Base-by-base conservation (phyloP, 2,113 vertebrate species). In the Sinocyclocheilus rhinocerous region DNA sequence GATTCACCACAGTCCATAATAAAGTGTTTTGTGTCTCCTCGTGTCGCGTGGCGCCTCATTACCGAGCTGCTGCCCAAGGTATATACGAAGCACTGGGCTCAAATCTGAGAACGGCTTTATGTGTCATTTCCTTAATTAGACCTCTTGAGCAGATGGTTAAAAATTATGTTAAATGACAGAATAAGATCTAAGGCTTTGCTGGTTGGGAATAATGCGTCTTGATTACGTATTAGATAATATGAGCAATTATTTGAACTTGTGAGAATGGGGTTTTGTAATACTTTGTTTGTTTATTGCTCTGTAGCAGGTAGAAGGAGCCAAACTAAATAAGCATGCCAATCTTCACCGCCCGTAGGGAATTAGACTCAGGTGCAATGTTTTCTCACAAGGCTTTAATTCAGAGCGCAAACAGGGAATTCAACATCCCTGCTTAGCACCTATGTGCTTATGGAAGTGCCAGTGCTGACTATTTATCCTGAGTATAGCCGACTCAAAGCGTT, bases 11-110 rank as follows among this genome's bases (percentile, higher is more conserved):
- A 59, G 52, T 61, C 12, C 59, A 63, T 84, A 87, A 87, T 85
- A n/a, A 81, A 87, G 86, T 81, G 61, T 72, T 84, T 84, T 77
- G 76, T 82, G 80, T 70, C 45, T 70, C 80, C 26, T 82, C 45
- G 18, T 69, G 80, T 69, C 63, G 16, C 29, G 63, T 82, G 63
- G 63, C 11, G 18, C 45, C 80, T 81, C 36, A 81, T 79, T 86
- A 81, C 16, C 2, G 24, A 67, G 6, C 79, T 13, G 39, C 59
- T 26, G 59, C 59, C 79, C 63, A 52, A 70, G 18, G 45, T 69
- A 15, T 22, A 24, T 50, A 59, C 2, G 4, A 70, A 67, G 63
- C 10, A 4, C 26, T 55, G 45, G 63, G 63, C 80, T 70, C 5
- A 6, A 9, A 70, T 69, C 4, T 20, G 63, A 70, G 24, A 22